Base-by-base conservation (phyloP, 2,797 vertebrate species). In the Argentina silus region DNA sequence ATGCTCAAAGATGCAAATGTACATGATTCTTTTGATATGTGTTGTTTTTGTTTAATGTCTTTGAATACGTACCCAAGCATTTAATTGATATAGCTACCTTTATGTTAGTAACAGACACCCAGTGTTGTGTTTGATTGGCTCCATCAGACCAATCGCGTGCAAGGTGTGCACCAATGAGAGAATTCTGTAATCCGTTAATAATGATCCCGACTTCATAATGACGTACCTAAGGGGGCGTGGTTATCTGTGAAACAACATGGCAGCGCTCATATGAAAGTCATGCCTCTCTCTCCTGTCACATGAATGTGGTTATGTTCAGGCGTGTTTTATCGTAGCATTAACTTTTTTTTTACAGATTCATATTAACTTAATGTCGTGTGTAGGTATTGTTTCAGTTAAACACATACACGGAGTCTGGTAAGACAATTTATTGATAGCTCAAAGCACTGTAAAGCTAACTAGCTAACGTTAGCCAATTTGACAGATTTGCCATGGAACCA, bases 211-310 rank as follows among this genome's bases (percentile, higher is more conserved):
- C n/a, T n/a, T n/a, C n/a, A n/a, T n/a, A n/a, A n/a, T n/a, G n/a
- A 50, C 15, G 51, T 61, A 4, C 67, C 42, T 17, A 27, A 14
- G 14, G 10, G 17, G 67, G 73, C 17, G 67, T 43, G 67, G 60
- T 67, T 71, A 73, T 72, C 75, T 70, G 74, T 12, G 79, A 21
- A 3, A 3, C 75, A 94, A 93, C 67, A 94, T 94, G 93, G 91
- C 92, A 0, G 88, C 92, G 51, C 70, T 15, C 89, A 55, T 87
- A 80, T 94, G 93, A 94, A 94, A 87, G 93, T 94, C 93, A 91
- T 83, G 91, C 83, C 23, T 56, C 10, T 5, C 15, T 6, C 14
- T 45, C 68, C 5, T 44, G 7, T 43, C 0, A 3, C 3, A 8
- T 12, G 11, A 43, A 65, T 62, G 1, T 0, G 1, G 2, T 36